Conservation (phyloP, 2,888 invertebrate species). For the Nomada flava region DNA sequence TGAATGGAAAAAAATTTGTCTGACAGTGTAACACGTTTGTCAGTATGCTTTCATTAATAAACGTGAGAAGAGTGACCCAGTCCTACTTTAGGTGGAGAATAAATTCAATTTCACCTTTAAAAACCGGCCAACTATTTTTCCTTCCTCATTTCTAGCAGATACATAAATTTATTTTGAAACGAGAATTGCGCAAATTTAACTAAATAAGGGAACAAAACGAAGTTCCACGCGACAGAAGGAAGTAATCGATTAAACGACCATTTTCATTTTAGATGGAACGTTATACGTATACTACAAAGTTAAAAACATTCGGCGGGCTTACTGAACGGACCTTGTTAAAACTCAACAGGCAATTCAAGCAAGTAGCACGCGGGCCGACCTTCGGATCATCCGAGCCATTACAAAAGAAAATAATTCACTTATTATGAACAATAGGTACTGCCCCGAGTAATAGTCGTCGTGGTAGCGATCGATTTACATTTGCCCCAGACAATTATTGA, state of each 20-base stretch:
- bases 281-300: not conserved
- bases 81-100: no score
- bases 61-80: no score
- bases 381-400: constrained; percentile 40
- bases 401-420: constrained; percentile 56
- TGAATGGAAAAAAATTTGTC: not conserved
- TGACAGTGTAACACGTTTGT: no score
- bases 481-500: constrained; percentile 20
- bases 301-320: constrained; percentile 22
- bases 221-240: not conserved
- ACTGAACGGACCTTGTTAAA: constrained; percentile 34
- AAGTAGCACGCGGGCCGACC: constrained; percentile 41
- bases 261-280: constrained; percentile 3
- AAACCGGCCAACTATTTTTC: no score
- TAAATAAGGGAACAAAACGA: no score
- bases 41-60: not conserved
- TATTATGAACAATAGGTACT: constrained; percentile 53
- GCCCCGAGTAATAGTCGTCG: constrained; percentile 35
- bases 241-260: not conserved
- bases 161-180: no score
- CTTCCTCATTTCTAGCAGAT: no score
- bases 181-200: no score
- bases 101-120: no score
- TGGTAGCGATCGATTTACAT: constrained; percentile 57
- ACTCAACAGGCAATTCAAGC: constrained; percentile 38